A percentile compares a stretch with the other conserved stretches of the same genome.
Evolutionary conservation across 2,113 vertebrate species (phyloP).

Genomic region (Diadophis punctatus): DNA sequence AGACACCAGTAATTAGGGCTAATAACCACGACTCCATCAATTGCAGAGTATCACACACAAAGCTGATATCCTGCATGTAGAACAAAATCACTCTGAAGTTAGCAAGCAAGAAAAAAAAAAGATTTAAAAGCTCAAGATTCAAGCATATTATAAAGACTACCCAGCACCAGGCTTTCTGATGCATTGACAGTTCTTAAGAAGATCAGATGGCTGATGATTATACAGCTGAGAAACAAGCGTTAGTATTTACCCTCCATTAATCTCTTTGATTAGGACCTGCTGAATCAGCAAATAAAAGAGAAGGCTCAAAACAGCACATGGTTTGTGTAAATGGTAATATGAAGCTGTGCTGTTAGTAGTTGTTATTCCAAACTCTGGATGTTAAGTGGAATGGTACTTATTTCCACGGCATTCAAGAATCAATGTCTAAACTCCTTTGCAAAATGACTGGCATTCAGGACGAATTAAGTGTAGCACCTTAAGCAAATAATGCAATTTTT

Average conservation of each 20-base stretch:
- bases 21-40: neutral
- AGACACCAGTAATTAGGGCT: slow-evolving; percentile 26
- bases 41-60: neutral
- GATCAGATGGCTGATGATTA: neutral
- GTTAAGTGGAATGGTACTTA: neutral
- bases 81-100: slow-evolving; percentile 3
- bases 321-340: neutral
- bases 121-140: neutral
- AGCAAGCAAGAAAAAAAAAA: neutral
- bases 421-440: neutral
- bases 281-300: neutral
- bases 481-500: neutral
- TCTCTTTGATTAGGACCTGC: neutral
- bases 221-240: neutral
- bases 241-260: neutral
- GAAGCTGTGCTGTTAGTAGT: neutral
- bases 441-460: neutral
- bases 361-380: neutral
- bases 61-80: neutral
- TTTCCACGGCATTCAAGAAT: neutral
- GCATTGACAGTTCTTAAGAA: neutral
- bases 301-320: slow-evolving; percentile 2
- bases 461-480: neutral
- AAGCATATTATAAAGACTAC: neutral
- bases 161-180: neutral